Base-by-base conservation (phyloP, 1,140 invertebrate species). In the Drosophila malerkotliana region DNA sequence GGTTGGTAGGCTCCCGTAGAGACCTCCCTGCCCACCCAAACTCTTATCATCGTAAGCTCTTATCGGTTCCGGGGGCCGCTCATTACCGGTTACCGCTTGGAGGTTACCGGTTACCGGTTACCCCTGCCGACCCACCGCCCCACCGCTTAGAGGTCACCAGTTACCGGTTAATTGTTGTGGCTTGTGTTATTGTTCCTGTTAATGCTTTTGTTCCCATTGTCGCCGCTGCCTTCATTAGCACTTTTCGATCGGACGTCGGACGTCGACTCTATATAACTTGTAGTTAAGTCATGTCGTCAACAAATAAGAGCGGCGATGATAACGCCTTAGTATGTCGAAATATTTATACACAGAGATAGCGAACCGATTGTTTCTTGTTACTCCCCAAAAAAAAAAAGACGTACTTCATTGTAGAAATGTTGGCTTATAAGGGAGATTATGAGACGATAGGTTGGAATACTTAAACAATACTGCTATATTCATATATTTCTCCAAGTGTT, bases 271-370 rank as follows among this genome's bases (percentile, higher is more conserved):
- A 53, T 52, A 52, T 45, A 56, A 52, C 44, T 63, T 51, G 71
- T 56, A 56, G 72, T 73, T 64, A 66, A 75, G 60, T 57, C 48
- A 60, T 57, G 59, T 57, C 53, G 72, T 74, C 53, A 74, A 74
- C 60, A 74, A 72, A 55, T 32, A 57, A 57, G 63, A 57, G 53
- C 53, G 34, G 57, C 34, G 49, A 64, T 48, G 60, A 74, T 74
- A 74, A 73, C 60, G 64, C 64, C 68, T 24, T 15, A 69, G 64
- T 55, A 49, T 49, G 66, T 68, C 66, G 66, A 57, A 69, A 57
- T 49, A 69, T 69, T 69, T 69, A 69, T 28, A 69, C 66, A 57
- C 56, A 69, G 69, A 63, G 71, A 73, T 52, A 37, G 49, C 49
- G 15, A 30, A 15, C 4, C 6, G 7, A 4, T 39, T 34, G 18